Percentiles rank a stretch among this genome's conserved stretches.
Conservation (phyloP, 1,140 invertebrate genomes). For the Cataglyphis hispanica region DNA sequence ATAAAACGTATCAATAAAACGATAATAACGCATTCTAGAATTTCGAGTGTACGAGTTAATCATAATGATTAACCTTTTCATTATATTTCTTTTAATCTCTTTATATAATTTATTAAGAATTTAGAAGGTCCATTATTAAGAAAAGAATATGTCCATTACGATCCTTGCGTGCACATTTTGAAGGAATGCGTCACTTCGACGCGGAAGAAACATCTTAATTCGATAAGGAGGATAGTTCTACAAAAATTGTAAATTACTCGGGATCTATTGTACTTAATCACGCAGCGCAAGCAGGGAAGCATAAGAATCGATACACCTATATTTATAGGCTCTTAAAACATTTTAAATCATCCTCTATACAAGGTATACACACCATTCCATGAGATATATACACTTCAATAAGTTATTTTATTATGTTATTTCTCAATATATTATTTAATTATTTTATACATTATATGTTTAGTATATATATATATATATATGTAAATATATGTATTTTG, state of each 20-base stretch:
- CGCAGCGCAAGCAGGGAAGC: neutral
- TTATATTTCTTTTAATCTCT: neutral
- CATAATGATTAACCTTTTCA: neutral
- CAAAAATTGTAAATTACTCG: slow-evolving; percentile 22
- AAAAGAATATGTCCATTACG: neutral
- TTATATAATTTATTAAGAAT: neutral
- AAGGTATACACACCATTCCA: no score
- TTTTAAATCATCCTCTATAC: neutral
- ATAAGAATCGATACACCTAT: slow-evolving; percentile 18
- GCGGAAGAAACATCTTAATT: slow-evolving; percentile 8
- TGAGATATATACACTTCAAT: neutral
- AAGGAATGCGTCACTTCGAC: neutral
- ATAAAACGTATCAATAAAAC: neutral
- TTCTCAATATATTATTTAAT: neutral
- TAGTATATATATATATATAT: neutral
- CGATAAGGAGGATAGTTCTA: neutral
- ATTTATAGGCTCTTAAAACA: neutral
- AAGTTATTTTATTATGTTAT: neutral
- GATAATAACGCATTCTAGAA: neutral
- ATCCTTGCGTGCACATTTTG: slow-evolving; percentile 6
- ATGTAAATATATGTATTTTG: neutral
- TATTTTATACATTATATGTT: neutral
- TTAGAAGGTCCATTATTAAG: neutral
- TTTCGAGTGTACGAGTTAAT: neutral
- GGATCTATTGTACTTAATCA: slow-evolving; percentile 31